phyloP scores from a whole-genome alignment of 2,888 invertebrate genomes.

The Hypomecis atomaria region DNA sequence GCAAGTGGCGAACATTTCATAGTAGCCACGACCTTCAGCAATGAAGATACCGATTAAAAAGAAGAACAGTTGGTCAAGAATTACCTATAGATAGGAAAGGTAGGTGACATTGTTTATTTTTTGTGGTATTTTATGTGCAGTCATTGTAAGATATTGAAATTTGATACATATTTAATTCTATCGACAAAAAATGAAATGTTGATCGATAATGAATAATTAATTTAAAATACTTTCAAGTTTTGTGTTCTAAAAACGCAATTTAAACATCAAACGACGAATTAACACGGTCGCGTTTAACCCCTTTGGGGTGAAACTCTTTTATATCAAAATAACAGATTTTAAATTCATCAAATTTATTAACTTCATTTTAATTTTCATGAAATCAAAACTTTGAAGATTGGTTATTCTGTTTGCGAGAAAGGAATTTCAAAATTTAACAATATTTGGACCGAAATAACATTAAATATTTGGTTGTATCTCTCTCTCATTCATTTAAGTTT shows the following conservation, averaged over 20 bases:
- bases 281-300: slow-evolving; percentile 21
- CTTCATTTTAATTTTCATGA: slow-evolving; percentile 16
- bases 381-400: slow-evolving; percentile 9
- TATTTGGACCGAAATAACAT: no score
- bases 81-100: no score
- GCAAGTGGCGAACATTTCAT: no score
- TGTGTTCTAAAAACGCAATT: slow-evolving; percentile 25
- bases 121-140: slow-evolving; percentile 2
- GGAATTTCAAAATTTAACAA: slow-evolving; percentile 16
- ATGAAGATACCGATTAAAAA: no score
- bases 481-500: no score
- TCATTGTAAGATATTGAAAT: not conserved
- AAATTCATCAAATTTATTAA: slow-evolving; percentile 25
- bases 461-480: no score
- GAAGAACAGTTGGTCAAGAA: no score
- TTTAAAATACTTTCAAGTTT: slow-evolving; percentile 20
- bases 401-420: not conserved
- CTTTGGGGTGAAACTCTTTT: slow-evolving; percentile 22
- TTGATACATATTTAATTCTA: not conserved
- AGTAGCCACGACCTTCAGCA: no score
- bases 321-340: slow-evolving; percentile 23
- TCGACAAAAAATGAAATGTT: slow-evolving; percentile 7
- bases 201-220: slow-evolving; percentile 22
- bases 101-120: no score
- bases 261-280: slow-evolving; percentile 31